A percentile compares a stretch with the other conserved stretches of the same genome.
Conservation (phyloP, 2,888 invertebrate species). For the Diarsia mendica region DNA sequence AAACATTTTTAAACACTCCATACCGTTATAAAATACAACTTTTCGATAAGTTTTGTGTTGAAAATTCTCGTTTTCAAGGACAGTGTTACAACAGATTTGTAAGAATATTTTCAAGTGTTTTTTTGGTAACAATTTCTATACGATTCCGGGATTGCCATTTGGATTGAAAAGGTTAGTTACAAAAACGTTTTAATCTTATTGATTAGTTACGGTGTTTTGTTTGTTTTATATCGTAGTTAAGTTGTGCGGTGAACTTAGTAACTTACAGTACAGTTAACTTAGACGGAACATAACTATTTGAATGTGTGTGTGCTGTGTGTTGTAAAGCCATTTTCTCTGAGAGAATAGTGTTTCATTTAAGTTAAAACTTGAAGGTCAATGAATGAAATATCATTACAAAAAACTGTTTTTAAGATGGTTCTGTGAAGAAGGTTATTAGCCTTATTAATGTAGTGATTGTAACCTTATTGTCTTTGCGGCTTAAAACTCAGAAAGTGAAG, state of each 20-base stretch:
- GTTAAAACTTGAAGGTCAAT: slow-evolving; percentile 45
- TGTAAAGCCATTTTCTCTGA: slow-evolving; percentile 48
- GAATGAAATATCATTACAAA: slow-evolving; percentile 23
- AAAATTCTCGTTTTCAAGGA: slow-evolving; percentile 79
- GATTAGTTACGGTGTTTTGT: slow-evolving; percentile 47
- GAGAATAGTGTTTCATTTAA: slow-evolving; percentile 56
- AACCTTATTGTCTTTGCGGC: slow-evolving; percentile 28
- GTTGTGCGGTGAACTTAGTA: slow-evolving; percentile 53
- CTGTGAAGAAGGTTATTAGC: slow-evolving; percentile 41
- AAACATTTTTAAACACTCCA: slow-evolving; percentile 51
- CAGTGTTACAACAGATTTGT: slow-evolving; percentile 81
- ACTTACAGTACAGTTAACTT: slow-evolving; percentile 64
- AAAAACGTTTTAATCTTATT: slow-evolving; percentile 49
- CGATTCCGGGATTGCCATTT: slow-evolving; percentile 81
- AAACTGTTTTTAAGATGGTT: slow-evolving; percentile 19
- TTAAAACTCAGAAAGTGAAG: slow-evolving; percentile 28
- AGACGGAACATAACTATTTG: slow-evolving; percentile 54
- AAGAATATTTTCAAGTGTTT: slow-evolving; percentile 71
- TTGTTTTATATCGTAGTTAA: slow-evolving; percentile 40
- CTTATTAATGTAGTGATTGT: slow-evolving; percentile 47
- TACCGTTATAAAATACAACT: slow-evolving; percentile 39
- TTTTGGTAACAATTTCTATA: slow-evolving; percentile 76
- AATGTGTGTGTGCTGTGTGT: slow-evolving; percentile 42
- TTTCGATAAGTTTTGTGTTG: slow-evolving; percentile 69
- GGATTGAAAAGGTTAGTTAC: slow-evolving; percentile 72